Conservation (phyloP, 2,113 vertebrate genomes). For the Spea bombifrons region DNA sequence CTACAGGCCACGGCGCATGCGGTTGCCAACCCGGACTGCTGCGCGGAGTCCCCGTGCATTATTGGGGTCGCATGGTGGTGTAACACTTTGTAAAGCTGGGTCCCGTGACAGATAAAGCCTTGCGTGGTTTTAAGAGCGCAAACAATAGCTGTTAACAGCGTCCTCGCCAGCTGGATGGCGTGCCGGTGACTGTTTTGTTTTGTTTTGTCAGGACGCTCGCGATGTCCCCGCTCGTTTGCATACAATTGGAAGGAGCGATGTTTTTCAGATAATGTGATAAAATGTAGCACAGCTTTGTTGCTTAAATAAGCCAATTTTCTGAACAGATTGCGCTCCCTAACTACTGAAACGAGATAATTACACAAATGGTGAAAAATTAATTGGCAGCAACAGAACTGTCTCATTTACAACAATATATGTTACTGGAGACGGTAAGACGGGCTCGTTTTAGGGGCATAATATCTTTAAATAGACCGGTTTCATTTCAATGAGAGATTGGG, state of each 20-base stretch:
- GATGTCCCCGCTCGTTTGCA: not conserved
- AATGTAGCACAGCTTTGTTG: not conserved
- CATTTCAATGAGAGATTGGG: not conserved
- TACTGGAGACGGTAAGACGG: not conserved
- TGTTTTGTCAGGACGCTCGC: not conserved
- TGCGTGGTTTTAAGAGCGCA: not conserved
- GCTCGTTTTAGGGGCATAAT: not conserved
- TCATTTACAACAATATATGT: not conserved
- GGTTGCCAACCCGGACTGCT: too few species aligned
- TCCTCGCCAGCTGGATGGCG: not conserved
- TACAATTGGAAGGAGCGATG: not conserved
- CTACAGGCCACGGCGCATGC: too few species aligned
- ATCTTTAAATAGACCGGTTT: not conserved
- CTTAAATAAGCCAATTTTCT: not conserved
- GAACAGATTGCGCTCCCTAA: not conserved
- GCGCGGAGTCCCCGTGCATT: too few species aligned
- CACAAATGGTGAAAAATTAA: constrained; percentile 20
- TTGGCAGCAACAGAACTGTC: constrained; percentile 6
- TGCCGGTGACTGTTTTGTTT: not conserved
- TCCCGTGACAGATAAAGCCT: not conserved
- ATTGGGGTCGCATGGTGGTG: not conserved
- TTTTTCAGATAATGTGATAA: not conserved
- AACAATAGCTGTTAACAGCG: not conserved
- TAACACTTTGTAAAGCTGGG: not conserved
- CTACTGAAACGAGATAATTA: not conserved